phyloP scores from a whole-genome alignment of 2,797 vertebrate species.

The Fistularia tabacaria region DNA sequence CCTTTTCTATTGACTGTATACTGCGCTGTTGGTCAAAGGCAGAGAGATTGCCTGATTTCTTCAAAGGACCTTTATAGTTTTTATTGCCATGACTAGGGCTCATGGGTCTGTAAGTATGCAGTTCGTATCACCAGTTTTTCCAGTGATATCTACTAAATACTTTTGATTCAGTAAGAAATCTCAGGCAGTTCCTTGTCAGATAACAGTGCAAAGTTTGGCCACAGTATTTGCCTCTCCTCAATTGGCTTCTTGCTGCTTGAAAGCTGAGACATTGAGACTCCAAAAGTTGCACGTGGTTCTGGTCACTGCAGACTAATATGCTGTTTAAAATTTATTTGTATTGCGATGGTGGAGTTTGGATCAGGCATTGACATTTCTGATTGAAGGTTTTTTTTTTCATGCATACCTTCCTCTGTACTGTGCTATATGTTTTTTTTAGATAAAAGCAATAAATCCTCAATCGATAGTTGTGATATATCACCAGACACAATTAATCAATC shows the following conservation, averaged over 20 bases:
- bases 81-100: conserved; percentile 57
- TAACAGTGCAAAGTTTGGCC: conserved; percentile 34
- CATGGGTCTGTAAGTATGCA: conserved; percentile 61
- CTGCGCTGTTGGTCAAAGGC: conserved; percentile 29
- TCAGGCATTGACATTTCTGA: too few relatives aligned
- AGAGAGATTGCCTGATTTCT: conserved; percentile 55
- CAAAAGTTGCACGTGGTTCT: conserved; percentile 1
- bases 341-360: too few relatives aligned
- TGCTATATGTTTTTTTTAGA: too few relatives aligned
- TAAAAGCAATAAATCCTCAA: too few relatives aligned
- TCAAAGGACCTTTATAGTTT: conserved; percentile 73
- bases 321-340: too few relatives aligned
- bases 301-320: not conserved
- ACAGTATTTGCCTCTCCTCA: conserved; percentile 1
- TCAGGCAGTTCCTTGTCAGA: conserved; percentile 43
- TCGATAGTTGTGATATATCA: too few relatives aligned
- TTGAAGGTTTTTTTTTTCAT: too few relatives aligned
- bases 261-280: conserved; percentile 4
- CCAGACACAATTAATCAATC: too few relatives aligned
- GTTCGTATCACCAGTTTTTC: conserved; percentile 66
- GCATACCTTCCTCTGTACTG: too few relatives aligned
- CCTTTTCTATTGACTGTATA: conserved; percentile 36
- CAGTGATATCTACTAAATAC: conserved; percentile 55
- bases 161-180: conserved; percentile 25
- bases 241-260: conserved; percentile 8